These are phyloP conservation scores for Gymnothorax reevesii DNA, from an alignment of 2,797 vertebrate genomes.

Conservation along the genomic window DNA sequence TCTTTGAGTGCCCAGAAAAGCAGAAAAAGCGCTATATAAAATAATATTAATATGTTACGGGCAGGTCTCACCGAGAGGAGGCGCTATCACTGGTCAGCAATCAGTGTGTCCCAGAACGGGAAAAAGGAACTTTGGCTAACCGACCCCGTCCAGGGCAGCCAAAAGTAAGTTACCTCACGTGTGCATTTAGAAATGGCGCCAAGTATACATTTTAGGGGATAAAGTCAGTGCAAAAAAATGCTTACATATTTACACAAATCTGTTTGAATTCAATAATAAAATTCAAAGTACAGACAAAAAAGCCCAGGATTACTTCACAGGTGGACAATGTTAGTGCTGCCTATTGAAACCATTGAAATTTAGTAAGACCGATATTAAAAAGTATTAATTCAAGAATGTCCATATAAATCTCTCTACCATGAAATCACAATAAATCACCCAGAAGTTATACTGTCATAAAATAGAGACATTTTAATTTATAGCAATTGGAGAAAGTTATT, in stretches of 20 bases:
- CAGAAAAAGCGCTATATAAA: too few species aligned
- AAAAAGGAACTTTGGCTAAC: too few species aligned
- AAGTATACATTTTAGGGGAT: too few species aligned
- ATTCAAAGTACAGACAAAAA: not conserved
- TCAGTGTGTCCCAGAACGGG: too few species aligned
- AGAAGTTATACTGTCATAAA: not conserved
- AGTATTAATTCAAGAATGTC: not conserved
- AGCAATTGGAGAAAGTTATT: not conserved
- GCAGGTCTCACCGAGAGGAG: too few species aligned
- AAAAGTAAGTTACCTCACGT: too few species aligned
- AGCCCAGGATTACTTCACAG: not conserved
- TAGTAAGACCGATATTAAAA: not conserved
- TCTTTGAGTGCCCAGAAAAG: too few species aligned
- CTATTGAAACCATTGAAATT: not conserved
- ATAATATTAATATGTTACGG: too few species aligned
- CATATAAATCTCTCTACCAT: not conserved
- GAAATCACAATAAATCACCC: not conserved
- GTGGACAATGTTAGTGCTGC: not conserved
- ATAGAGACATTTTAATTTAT: not conserved
- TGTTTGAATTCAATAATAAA: not conserved
- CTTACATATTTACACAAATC: not conserved
- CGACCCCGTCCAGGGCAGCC: too few species aligned
- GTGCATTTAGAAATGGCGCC: too few species aligned
- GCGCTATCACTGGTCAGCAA: too few species aligned
- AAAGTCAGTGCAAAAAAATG: not conserved